phyloP scores from a whole-genome alignment of 1,140 invertebrate species.

The Vanessa tameamea region DNA sequence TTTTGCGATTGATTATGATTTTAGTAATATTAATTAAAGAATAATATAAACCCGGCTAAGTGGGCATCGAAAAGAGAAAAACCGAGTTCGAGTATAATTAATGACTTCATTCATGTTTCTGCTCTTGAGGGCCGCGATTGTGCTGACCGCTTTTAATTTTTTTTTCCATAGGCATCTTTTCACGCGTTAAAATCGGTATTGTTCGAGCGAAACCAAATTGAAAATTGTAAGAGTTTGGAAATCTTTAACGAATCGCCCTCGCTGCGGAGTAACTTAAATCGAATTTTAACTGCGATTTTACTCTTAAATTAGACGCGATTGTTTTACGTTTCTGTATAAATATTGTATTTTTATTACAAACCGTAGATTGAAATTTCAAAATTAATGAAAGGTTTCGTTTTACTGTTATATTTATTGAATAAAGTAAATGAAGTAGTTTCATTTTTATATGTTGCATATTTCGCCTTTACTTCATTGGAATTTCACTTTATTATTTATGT shows the following conservation, averaged over 20 bases:
- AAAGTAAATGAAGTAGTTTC: background rate
- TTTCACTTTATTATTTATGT: background rate
- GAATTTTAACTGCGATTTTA: constrained; percentile 31
- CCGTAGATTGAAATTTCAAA: constrained; percentile 14
- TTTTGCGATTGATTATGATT: constrained; percentile 1
- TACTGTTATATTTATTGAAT: background rate
- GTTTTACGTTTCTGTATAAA: constrained; percentile 20
- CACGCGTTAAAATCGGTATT: constrained; percentile 68
- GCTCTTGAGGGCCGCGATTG: constrained; percentile 76
- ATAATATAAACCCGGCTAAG: constrained; percentile 34
- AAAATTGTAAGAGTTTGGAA: constrained; percentile 61
- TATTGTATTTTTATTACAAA: constrained; percentile 28
- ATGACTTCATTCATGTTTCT: constrained; percentile 80
- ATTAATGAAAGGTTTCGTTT: constrained; percentile 4
- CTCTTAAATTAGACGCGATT: constrained; percentile 31
- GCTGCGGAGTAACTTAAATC: constrained; percentile 30
- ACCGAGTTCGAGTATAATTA: constrained; percentile 77
- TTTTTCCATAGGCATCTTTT: constrained; percentile 49
- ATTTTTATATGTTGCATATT: background rate
- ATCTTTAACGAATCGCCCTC: constrained; percentile 44
- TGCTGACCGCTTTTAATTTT: constrained; percentile 68
- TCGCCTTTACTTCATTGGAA: background rate
- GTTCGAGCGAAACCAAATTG: constrained; percentile 66
- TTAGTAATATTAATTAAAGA: constrained; percentile 14
- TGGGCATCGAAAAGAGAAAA: constrained; percentile 51